These are phyloP conservation scores for Ophioderma brevispina DNA, from an alignment of 35 echinoderm and acorn worm species.

Conservation along the genomic window DNA sequence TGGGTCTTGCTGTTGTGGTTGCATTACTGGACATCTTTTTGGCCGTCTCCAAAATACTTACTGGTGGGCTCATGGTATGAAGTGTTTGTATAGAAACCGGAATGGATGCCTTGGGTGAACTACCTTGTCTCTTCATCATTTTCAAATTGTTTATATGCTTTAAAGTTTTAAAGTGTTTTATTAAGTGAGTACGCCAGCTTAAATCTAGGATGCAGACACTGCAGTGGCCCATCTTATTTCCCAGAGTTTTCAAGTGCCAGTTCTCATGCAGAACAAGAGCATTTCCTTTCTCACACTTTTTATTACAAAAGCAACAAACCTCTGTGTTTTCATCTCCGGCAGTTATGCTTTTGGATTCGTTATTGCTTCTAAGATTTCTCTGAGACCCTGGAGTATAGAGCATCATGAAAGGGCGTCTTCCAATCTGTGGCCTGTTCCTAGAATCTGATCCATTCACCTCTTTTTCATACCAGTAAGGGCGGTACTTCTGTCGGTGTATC, in stretches of 20 bases:
- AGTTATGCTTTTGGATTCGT: not conserved
- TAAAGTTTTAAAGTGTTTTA: not conserved
- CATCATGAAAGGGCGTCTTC: not conserved
- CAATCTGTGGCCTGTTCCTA: not conserved
- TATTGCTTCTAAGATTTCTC: not conserved
- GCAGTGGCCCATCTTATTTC: not conserved
- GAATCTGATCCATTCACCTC: not conserved
- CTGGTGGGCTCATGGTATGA: too few species aligned
- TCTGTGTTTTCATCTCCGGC: not conserved
- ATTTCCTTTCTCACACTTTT: not conserved
- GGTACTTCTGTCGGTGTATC: not conserved
- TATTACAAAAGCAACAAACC: not conserved
- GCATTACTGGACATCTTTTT: too few species aligned
- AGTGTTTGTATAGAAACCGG: too few species aligned
- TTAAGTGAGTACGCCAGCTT: not conserved
- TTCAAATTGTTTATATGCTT: not conserved
- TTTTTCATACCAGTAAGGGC: not conserved
- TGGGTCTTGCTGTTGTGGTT: too few species aligned
- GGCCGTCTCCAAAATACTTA: too few species aligned
- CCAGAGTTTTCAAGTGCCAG: not conserved
- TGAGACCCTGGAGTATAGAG: not conserved
- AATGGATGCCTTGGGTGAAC: too few species aligned
- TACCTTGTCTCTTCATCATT: too few species aligned
- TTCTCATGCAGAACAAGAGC: not conserved
- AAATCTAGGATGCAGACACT: not conserved